These are phyloP conservation scores for Hipposideros larvatus DNA, from an alignment of 2,797 vertebrate species.

Conservation along the genomic window DNA sequence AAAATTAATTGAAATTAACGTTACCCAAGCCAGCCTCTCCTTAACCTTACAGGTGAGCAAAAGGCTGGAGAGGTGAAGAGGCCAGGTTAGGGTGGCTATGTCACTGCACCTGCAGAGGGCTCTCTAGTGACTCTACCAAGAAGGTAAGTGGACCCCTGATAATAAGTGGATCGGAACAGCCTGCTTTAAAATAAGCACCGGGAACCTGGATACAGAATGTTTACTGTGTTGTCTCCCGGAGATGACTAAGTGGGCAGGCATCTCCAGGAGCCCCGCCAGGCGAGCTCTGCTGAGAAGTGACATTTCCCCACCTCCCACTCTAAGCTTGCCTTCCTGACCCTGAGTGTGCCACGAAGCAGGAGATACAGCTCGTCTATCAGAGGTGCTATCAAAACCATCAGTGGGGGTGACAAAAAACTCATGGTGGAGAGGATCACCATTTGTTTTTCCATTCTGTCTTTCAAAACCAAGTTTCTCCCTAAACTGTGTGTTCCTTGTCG, in stretches of 20 bases:
- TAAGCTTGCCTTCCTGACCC: neutral
- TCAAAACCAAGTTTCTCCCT: neutral
- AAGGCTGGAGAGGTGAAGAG: neutral
- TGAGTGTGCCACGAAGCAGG: rapidly evolving
- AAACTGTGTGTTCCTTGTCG: rapidly evolving
- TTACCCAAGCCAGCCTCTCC: neutral
- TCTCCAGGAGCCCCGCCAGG: neutral
- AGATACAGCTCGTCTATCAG: rapidly evolving
- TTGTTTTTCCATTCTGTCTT: neutral
- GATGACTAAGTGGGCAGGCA: conserved; percentile 65
- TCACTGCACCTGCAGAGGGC: neutral
- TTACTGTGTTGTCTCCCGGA: conserved; percentile 52
- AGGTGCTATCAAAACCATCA: too few relatives aligned
- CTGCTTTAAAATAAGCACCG: conserved; percentile 59
- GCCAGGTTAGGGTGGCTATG: neutral
- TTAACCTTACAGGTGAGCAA: neutral
- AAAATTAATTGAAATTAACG: neutral
- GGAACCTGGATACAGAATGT: conserved; percentile 41
- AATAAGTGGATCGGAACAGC: neutral
- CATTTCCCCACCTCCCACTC: neutral
- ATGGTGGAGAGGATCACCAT: neutral
- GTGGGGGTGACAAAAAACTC: neutral
- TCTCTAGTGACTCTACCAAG: neutral
- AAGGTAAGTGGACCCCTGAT: conserved; percentile 38
- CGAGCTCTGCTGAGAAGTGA: neutral